These are phyloP conservation scores for Micromesistius poutassou DNA, from an alignment of 2,797 vertebrate species.

Conservation along the genomic window DNA sequence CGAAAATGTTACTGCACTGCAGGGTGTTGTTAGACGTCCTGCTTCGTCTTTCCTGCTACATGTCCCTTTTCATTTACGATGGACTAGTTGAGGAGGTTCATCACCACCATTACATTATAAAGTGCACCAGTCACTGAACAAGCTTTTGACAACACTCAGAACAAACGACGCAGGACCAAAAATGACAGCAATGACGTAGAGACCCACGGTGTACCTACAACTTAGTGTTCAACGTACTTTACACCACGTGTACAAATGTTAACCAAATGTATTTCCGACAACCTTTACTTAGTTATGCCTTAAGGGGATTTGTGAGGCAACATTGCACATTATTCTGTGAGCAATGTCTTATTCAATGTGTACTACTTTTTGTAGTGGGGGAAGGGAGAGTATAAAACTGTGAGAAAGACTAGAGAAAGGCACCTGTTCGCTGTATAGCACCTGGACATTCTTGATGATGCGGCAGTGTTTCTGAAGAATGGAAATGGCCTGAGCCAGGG, in stretches of 20 bases:
- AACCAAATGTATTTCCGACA: neutral
- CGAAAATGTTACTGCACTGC: neutral
- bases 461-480: conserved; percentile 98
- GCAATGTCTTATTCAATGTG: too few relatives aligned
- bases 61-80: too few relatives aligned
- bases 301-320: neutral
- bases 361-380: neutral
- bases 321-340: neutral
- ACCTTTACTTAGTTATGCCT: neutral
- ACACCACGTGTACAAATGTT: neutral
- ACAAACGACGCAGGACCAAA: too few relatives aligned
- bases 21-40: neutral
- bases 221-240: neutral
- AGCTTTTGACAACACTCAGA: too few relatives aligned
- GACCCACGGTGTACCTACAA: too few relatives aligned
- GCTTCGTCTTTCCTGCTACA: neutral
- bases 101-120: too few relatives aligned
- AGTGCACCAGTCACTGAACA: too few relatives aligned
- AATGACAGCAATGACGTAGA: too few relatives aligned
- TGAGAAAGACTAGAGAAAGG: neutral
- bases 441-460: conserved; percentile 97
- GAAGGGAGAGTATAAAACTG: neutral
- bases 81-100: neutral
- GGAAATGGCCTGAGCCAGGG: conserved; percentile 95
- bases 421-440: conserved; percentile 99